These are phyloP conservation scores for Sebastes hopkinsi DNA, from an alignment of 2,797 vertebrate genomes.

Conservation along the genomic window DNA sequence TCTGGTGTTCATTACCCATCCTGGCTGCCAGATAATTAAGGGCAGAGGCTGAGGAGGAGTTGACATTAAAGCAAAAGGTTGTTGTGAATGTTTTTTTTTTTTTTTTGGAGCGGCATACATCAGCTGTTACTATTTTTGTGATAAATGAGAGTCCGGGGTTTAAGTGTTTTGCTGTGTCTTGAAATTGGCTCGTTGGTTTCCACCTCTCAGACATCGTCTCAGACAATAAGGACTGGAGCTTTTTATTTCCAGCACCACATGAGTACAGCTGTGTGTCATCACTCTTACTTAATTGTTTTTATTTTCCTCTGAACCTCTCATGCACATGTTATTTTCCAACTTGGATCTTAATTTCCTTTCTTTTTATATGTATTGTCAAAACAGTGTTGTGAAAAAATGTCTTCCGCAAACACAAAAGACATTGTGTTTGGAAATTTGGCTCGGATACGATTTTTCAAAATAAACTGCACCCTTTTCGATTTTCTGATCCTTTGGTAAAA, in stretches of 20 bases:
- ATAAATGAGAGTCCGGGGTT: background rate
- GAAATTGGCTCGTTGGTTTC: constrained; percentile 25
- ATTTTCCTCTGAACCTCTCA: background rate
- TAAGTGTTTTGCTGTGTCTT: constrained; percentile 22
- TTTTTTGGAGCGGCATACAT: background rate
- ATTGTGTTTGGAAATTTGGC: no score
- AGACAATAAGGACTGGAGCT: background rate
- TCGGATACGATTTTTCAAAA: no score
- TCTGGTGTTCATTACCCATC: constrained; percentile 52
- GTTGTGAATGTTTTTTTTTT: constrained; percentile 33
- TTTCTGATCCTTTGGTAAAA: no score
- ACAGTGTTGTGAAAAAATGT: no score
- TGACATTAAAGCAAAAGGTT: constrained; percentile 53
- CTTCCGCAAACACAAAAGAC: no score
- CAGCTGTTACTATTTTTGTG: background rate
- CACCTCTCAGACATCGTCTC: background rate
- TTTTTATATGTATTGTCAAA: background rate
- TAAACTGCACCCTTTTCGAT: no score
- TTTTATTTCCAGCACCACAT: constrained; percentile 13
- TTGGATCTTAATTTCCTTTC: background rate
- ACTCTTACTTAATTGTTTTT: constrained; percentile 13
- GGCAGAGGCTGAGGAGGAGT: constrained; percentile 16
- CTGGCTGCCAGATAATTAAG: constrained; percentile 51
- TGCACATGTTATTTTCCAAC: background rate
- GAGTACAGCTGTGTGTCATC: constrained; percentile 23